Evolutionary conservation across 2,797 vertebrate species (phyloP), one percentile per base, ranked within the genome.

Genomic region (Sebastes minor): DNA sequence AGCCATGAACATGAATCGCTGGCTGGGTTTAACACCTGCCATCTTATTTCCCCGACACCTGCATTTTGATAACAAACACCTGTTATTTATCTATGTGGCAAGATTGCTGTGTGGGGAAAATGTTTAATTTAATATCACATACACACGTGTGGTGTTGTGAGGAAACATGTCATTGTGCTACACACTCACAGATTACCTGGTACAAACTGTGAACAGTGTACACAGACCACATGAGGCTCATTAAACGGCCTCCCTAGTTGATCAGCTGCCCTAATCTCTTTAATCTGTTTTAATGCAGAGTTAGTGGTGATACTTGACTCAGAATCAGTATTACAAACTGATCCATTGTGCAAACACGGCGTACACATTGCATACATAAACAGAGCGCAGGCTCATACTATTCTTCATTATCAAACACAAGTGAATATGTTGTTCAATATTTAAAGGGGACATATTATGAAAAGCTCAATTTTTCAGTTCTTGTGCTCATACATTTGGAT

Each of bases 31-130:
- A 78, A 73, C 84, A 84, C 73, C 83, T 84, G 86, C 68, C 42
- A 55, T 42, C 85, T 81, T 28, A 74, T 27, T 71, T 67, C 4
- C 14, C 67, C 42, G 38, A 80, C 79, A 82, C 79, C 86, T 84
- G 86, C 71, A 33, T 61, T 32, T 76, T 76, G 67, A 78, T 78
- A 52, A 61, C 62, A 66, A 22, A 71, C 82, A 85, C 55, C 78
- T 88, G 84, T 16, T 81, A 67, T 71, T 76, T 68, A 57, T 71
- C 61, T 28, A 2, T 53, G 52, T 38, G 53, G 25, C 27, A 14
- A 53, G 46, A 75, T 23, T 67, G 33, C 72, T 27, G 71, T 1
- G 2, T 23, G 32, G 35, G 70, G 46, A 25, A 7, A 1, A 11
- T 46, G 52, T 49, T n/a, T 7, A 46, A 66, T 0, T 65, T 16